A percentile compares a stretch with the other conserved stretches of the same genome.
Evolutionary conservation across 2,113 vertebrate genomes (phyloP).

Genomic region (Hyperopisus bebe): DNA sequence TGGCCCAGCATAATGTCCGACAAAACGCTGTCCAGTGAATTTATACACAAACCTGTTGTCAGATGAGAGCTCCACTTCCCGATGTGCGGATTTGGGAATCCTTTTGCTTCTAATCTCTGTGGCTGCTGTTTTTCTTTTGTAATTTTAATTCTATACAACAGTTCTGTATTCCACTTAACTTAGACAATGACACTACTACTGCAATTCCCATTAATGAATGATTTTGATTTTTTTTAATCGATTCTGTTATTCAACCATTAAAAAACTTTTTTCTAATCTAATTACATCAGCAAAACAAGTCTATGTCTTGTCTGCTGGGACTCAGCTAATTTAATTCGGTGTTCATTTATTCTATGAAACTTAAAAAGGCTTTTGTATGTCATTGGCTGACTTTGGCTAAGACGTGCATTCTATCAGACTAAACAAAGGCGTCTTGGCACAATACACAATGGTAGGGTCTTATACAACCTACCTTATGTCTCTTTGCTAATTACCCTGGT

Average conservation of each 20-base stretch:
- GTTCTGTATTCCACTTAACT: neutral
- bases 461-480: neutral
- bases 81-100: neutral
- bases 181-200: neutral
- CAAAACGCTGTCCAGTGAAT: neutral
- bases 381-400: constrained; percentile 6
- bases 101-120: neutral
- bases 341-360: neutral
- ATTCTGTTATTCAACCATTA: neutral
- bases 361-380: constrained; percentile 5
- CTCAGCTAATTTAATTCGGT: neutral
- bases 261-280: neutral
- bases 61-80: neutral
- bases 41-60: neutral
- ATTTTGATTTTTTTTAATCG: neutral
- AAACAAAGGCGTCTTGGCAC: neutral
- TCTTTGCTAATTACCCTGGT: neutral
- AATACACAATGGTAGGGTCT: neutral
- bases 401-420: constrained; percentile 4
- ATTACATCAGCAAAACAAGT: neutral
- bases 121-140: neutral
- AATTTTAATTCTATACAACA: neutral
- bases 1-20: neutral
- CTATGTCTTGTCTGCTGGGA: neutral
- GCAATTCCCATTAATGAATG: neutral